These are phyloP conservation scores for Hypselothyrea guttata DNA, from an alignment of 2,888 invertebrate species.

Conservation along the genomic window DNA sequence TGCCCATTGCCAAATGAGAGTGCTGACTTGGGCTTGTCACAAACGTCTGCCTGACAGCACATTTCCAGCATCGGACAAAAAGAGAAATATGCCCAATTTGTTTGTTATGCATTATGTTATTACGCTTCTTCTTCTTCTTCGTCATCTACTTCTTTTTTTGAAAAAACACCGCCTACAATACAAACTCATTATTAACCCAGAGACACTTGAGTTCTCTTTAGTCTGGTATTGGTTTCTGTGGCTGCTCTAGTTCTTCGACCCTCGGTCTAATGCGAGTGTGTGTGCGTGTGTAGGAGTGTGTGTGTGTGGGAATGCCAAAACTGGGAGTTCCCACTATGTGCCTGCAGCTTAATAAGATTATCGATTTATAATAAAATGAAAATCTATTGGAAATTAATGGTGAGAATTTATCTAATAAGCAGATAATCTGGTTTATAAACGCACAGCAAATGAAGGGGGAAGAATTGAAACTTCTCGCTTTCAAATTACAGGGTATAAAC, in stretches of 20 bases:
- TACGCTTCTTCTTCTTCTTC: conserved; percentile 23
- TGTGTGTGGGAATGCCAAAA: conserved; percentile 27
- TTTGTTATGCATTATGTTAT: conserved; percentile 45
- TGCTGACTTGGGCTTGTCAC: conserved; percentile 39
- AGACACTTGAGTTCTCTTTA: conserved; percentile 59
- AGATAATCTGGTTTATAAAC: too few species aligned
- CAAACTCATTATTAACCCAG: conserved; percentile 61
- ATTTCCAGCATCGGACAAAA: conserved; percentile 7
- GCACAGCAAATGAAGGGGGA: too few species aligned
- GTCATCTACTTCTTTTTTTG: too few species aligned
- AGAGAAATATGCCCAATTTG: conserved; percentile 44
- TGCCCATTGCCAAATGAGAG: conserved; percentile 11
- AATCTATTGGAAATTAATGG: conserved; percentile 14
- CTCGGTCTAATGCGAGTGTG: conserved; percentile 6
- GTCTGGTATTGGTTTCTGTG: conserved; percentile 31
- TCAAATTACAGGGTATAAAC: too few species aligned
- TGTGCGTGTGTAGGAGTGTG: conserved; percentile 12
- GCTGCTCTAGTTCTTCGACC: conserved; percentile 15
- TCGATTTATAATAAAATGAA: conserved; percentile 23
- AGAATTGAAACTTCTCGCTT: too few species aligned
- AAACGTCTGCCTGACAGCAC: conserved; percentile 25
- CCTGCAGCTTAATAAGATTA: conserved; percentile 13
- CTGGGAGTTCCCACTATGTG: conserved; percentile 39
- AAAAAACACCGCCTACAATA: conserved; percentile 64
- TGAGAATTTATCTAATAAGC: conserved; percentile 8